These are phyloP conservation scores for Antennarius striatus DNA, from an alignment of 2,113 vertebrate genomes.

Conservation along the genomic window DNA sequence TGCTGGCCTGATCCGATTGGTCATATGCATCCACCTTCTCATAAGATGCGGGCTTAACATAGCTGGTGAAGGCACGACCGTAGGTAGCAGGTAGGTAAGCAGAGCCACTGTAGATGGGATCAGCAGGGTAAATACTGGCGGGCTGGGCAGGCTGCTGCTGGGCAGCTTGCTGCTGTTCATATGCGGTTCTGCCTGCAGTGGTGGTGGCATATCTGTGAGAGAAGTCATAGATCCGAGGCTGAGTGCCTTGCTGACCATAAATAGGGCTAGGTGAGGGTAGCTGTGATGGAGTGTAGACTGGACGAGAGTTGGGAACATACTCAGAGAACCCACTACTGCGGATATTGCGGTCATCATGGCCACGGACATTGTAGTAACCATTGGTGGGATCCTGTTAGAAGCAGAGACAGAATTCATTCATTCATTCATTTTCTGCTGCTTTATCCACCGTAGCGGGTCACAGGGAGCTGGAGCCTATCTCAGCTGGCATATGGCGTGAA, in stretches of 20 bases:
- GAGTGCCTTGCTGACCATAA: constrained; percentile 76
- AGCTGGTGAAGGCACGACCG: constrained; percentile 87
- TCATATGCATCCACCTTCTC: constrained; percentile 85
- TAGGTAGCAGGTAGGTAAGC: constrained; percentile 86
- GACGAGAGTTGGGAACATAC: constrained; percentile 78
- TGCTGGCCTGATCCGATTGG: constrained; percentile 83
- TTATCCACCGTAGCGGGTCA: no score
- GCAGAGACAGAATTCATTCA: not conserved
- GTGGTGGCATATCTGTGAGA: constrained; percentile 81
- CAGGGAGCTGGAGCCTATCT: no score
- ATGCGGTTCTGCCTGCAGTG: constrained; percentile 74
- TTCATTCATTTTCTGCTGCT: no score
- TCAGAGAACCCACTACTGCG: constrained; percentile 83
- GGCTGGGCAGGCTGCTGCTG: constrained; percentile 74
- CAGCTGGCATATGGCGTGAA: no score
- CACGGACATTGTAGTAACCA: constrained; percentile 91
- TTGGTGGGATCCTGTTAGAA: constrained; percentile 86
- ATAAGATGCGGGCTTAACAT: constrained; percentile 83
- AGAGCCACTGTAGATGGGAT: constrained; percentile 80
- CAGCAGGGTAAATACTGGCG: constrained; percentile 75
- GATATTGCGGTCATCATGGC: constrained; percentile 82
- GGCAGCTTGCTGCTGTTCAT: constrained; percentile 79
- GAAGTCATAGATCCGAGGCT: constrained; percentile 84
- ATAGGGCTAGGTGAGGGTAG: constrained; percentile 77
- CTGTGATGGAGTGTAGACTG: constrained; percentile 82